Conservation (phyloP, 1,140 invertebrate species). For the Bradysia coprophila region DNA sequence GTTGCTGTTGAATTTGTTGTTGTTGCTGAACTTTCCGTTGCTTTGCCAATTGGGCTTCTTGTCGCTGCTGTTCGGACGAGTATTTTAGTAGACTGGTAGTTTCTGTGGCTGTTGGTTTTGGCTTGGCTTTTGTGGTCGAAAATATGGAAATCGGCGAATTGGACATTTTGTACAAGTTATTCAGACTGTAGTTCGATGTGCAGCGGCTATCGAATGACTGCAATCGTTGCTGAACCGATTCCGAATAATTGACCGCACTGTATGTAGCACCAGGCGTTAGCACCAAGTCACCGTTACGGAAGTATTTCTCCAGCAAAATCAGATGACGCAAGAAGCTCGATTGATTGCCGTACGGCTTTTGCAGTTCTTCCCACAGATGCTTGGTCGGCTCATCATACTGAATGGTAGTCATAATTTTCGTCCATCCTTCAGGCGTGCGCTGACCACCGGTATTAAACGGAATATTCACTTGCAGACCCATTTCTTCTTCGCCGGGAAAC, state of each 20-base stretch:
- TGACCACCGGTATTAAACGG: constrained; percentile 16
- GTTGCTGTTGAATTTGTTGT: too few species aligned
- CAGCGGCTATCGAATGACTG: constrained; percentile 47
- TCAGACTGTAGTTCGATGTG: constrained; percentile 2
- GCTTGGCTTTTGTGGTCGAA: neutral
- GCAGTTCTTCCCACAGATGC: constrained; percentile 55
- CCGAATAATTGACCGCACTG: constrained; percentile 55
- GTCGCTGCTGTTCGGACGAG: constrained; percentile 7
- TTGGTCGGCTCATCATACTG: constrained; percentile 68
- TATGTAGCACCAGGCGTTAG: constrained; percentile 49
- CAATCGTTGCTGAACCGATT: constrained; percentile 56
- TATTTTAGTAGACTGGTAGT: neutral
- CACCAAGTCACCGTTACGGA: constrained; percentile 51
- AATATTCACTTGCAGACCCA: constrained; percentile 46
- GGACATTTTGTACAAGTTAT: neutral
- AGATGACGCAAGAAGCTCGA: constrained; percentile 65
- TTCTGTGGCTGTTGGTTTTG: neutral
- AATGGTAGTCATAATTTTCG: constrained; percentile 53
- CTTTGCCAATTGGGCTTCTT: neutral
- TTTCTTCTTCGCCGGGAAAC: constrained; percentile 60
- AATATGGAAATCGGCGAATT: neutral
- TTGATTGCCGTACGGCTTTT: constrained; percentile 68
- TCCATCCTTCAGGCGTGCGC: constrained; percentile 57
- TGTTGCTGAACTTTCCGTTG: neutral
- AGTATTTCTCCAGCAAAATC: constrained; percentile 64